phyloP scores from a whole-genome alignment of 1,140 invertebrate species.

The Drosophila quadrilineata region DNA sequence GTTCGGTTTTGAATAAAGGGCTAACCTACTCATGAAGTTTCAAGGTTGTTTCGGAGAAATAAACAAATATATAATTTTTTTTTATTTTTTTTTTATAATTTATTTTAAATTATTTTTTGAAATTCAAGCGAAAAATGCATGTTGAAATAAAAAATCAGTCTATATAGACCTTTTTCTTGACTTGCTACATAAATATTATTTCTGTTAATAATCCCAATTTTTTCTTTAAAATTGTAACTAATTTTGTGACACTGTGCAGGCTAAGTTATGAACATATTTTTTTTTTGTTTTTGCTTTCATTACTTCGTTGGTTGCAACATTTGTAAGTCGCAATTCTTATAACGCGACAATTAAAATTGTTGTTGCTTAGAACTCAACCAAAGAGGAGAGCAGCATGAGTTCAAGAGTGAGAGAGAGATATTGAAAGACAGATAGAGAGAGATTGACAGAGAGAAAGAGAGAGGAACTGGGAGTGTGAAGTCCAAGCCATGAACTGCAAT shows the following conservation, averaged over 20 bases:
- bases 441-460: neutral
- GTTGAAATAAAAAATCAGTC: too few species aligned
- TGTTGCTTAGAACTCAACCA: conserved; percentile 34
- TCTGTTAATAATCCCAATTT: too few species aligned
- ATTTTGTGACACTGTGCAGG: neutral
- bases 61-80: neutral
- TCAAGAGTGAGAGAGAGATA: neutral
- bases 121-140: too few species aligned
- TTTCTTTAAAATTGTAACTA: too few species aligned
- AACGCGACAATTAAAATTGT: conserved; percentile 56
- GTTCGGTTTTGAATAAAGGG: conserved; percentile 4
- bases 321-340: conserved; percentile 15
- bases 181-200: too few species aligned
- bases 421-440: too few species aligned
- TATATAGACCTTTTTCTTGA: too few species aligned
- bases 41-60: conserved; percentile 3
- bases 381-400: neutral
- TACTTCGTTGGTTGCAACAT: conserved; percentile 31
- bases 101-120: too few species aligned
- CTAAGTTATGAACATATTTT: neutral
- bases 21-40: neutral
- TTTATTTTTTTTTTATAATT: too few species aligned
- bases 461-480: conserved; percentile 27
- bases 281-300: neutral
- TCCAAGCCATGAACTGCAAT: conserved; percentile 71